Evolutionary conservation across 2,797 vertebrate genomes (phyloP).

Genomic region (Mormyrus proboscirostris): DNA sequence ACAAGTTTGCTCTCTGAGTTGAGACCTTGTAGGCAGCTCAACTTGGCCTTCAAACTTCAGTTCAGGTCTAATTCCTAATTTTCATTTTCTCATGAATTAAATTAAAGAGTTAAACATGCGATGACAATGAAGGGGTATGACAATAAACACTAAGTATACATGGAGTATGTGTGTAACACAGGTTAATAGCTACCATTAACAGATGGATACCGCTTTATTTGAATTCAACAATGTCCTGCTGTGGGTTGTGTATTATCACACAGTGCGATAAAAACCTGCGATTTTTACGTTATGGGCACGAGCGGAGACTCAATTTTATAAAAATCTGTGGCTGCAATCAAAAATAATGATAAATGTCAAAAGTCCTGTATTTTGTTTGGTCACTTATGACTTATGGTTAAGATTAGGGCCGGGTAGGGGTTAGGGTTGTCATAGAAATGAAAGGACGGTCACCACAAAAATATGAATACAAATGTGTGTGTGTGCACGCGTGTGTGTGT

Average conservation of each 20-base stretch:
- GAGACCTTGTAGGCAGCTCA: not conserved
- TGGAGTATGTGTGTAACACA: not conserved
- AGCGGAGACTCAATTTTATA: not conserved
- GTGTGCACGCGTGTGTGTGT: not conserved
- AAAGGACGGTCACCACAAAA: not conserved
- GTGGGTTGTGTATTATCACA: not conserved
- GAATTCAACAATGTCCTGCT: not conserved
- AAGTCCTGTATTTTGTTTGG: not conserved
- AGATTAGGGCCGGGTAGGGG: not conserved
- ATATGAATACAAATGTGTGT: not conserved
- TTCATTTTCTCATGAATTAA: not conserved
- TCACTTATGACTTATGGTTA: not conserved
- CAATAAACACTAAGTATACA: not conserved
- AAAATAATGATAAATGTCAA: not conserved
- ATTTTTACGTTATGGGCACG: not conserved
- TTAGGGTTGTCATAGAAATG: not conserved
- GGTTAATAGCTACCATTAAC: not conserved
- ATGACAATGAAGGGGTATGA: not conserved
- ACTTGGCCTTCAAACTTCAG: slow-evolving; percentile 2
- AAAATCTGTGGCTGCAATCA: not conserved
- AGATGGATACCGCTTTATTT: not conserved
- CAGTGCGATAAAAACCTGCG: not conserved
- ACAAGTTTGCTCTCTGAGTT: not conserved
- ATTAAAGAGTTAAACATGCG: not conserved
- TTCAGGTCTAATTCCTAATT: not conserved